Evolutionary conservation across 1,140 invertebrate genomes (phyloP), one percentile per base, ranked within the genome.

Genomic region (Bombyx mandarina): DNA sequence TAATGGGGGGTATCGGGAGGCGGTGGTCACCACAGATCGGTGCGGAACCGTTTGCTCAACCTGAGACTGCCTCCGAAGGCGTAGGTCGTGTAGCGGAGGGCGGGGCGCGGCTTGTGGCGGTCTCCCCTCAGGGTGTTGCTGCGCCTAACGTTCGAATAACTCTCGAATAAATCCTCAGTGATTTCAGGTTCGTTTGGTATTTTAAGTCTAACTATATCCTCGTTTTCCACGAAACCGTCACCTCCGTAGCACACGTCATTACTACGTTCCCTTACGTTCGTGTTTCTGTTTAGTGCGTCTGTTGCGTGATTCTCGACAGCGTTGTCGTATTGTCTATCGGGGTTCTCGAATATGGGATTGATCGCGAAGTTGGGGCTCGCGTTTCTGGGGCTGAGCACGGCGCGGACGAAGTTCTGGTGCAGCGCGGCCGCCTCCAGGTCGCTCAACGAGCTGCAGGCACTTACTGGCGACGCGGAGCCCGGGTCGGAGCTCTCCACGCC

Each of bases 331-430:
- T 67, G 68, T 76, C 63, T 79, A 67, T 82, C 76, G 63, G 81
- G 69, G 62, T 77, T 73, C 77, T 88, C 85, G 56, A 91, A 87
- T 62, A 93, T 86, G 57, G 92, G 92, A 73, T 93, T 93, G 69
- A 91, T 88, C 60, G 90, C 91, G 79, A 93, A 93, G 79, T 92
- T 88, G 62, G 88, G 88, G 81, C 89, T 92, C 57, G 90, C 89
- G 73, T 90, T 88, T 79, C 86, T 86, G 47, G 91, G 89, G 65
- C 89, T 89, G 76, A 91, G 91, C 54, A 90, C 87, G 64, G 83
- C 87, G 75, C 91, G 90, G 73, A 88, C 83, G 61, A 92, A 82
- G 75, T 89, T 92, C 65, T 83, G 88, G 63, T 90, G 90, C 57
- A 91, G 85, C 54, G 89, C 85, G 65, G 81, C 78, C 57, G 88